These are phyloP conservation scores for Suricata suricatta DNA, from an alignment of 2,113 vertebrate species.

Conservation along the genomic window DNA sequence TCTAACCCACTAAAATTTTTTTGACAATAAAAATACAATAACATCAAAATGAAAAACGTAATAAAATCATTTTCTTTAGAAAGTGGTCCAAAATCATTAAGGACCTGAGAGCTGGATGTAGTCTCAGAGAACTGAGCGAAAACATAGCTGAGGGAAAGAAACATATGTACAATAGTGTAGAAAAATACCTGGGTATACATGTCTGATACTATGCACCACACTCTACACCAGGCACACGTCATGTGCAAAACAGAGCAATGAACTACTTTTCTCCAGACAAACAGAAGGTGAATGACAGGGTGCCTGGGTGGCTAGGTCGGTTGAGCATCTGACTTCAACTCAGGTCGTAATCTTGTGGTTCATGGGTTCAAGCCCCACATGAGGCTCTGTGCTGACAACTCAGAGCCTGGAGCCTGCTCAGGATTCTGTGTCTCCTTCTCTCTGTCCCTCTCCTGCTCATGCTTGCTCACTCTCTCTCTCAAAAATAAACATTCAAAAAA, in stretches of 20 bases:
- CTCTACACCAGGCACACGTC: background rate
- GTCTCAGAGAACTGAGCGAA: background rate
- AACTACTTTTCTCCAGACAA: background rate
- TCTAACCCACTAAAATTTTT: background rate
- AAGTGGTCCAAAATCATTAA: background rate
- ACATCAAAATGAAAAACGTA: slow-evolving; percentile 1
- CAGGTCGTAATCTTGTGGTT: no score
- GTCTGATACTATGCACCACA: background rate
- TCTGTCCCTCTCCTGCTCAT: no score
- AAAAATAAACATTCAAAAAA: no score
- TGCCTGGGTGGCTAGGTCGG: no score
- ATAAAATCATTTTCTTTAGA: slow-evolving; percentile 11
- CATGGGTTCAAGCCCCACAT: no score
- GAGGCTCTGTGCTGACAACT: no score
- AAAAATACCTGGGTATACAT: background rate
- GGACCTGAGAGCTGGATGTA: background rate
- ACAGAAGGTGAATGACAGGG: background rate
- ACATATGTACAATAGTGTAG: background rate
- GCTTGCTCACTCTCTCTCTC: no score
- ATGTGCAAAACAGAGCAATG: background rate
- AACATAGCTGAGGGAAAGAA: background rate
- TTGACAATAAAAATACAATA: background rate
- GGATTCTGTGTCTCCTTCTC: no score
- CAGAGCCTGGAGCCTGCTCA: no score
- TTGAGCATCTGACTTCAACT: no score